These are phyloP conservation scores for Tachina grossa DNA, from an alignment of 2,888 invertebrate genomes.

Conservation along the genomic window DNA sequence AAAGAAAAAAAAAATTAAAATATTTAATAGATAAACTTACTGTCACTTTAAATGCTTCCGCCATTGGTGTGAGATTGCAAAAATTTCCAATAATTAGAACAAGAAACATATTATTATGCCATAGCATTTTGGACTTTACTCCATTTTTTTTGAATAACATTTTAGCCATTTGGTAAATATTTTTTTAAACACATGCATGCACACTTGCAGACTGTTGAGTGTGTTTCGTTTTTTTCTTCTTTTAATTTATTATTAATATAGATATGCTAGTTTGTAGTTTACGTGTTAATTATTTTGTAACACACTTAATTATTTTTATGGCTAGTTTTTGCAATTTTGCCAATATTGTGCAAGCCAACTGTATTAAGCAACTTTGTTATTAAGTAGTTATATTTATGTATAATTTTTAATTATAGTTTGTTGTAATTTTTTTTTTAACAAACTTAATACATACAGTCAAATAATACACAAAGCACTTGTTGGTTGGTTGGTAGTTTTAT, in stretches of 20 bases:
- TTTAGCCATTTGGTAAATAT: slow-evolving; percentile 17
- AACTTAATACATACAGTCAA: background rate
- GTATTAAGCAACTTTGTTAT: slow-evolving; percentile 41
- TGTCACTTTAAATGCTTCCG: slow-evolving; percentile 78
- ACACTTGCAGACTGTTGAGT: background rate
- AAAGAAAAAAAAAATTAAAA: background rate
- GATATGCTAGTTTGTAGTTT: background rate
- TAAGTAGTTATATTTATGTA: slow-evolving; percentile 34
- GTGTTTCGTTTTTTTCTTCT: background rate
- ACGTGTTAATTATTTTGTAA: slow-evolving; percentile 65
- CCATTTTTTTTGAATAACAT: slow-evolving; percentile 36
- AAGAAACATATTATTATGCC: slow-evolving; percentile 20
- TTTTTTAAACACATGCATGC: background rate
- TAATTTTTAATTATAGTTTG: slow-evolving; percentile 30
- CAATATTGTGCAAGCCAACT: slow-evolving; percentile 53
- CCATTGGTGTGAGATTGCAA: slow-evolving; percentile 54
- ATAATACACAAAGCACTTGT: slow-evolving; percentile 39
- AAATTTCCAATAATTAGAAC: slow-evolving; percentile 61
- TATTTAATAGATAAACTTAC: slow-evolving; percentile 72
- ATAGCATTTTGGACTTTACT: slow-evolving; percentile 16
- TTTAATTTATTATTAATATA: background rate
- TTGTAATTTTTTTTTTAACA: slow-evolving; percentile 39
- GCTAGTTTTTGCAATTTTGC: slow-evolving; percentile 14
- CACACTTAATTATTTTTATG: slow-evolving; percentile 21
- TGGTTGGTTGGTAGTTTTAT: slow-evolving; percentile 19